Conservation (phyloP, 35 echinoderm and acorn worm species). For the Hemicentrotus pulcherrimus region DNA sequence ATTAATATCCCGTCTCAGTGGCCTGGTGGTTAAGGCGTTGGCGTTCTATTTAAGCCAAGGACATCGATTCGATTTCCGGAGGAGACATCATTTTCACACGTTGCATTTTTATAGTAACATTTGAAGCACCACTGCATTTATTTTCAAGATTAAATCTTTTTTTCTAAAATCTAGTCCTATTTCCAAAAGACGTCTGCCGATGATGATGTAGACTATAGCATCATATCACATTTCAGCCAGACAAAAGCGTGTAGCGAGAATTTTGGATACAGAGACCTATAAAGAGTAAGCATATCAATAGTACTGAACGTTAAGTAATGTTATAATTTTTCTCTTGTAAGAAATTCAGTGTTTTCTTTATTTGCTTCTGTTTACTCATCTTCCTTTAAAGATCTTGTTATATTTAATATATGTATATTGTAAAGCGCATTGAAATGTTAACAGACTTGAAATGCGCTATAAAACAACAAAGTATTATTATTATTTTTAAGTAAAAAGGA, state of each 20-base stretch:
- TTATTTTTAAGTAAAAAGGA: background rate
- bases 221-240: background rate
- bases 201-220: no score
- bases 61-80: background rate
- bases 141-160: background rate
- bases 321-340: no score
- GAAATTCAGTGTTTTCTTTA: no score
- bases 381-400: no score
- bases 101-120: background rate
- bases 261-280: background rate
- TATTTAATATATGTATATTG: no score
- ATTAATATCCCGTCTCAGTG: background rate
- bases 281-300: no score
- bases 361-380: no score
- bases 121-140: background rate
- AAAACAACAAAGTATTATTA: no score
- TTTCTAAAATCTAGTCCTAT: background rate
- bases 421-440: no score
- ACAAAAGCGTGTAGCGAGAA: background rate
- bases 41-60: background rate
- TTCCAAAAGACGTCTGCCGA: background rate
- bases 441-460: no score
- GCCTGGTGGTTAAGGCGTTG: background rate
- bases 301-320: no score
- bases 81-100: background rate